Percentiles rank a stretch among this genome's conserved stretches.
Conservation (phyloP, 2,113 vertebrate genomes). For the Colistium nudipinnis region DNA sequence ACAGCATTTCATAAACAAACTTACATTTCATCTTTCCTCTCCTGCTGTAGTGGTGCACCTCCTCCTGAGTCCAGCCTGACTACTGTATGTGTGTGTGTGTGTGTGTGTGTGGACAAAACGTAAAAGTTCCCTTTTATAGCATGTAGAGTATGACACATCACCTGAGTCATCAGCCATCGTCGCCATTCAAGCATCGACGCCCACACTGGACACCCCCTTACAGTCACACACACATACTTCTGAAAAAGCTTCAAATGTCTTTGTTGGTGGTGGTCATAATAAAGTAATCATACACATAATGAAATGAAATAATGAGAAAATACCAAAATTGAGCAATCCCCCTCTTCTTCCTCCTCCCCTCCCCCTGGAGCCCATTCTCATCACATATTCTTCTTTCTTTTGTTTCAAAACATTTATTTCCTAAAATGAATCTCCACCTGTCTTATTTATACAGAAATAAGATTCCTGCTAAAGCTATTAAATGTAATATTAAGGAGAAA, state of each 20-base stretch:
- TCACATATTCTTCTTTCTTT: not conserved
- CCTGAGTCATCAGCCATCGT: conserved; percentile 75
- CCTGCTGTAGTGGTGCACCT: conserved; percentile 56
- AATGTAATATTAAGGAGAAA: too few species aligned
- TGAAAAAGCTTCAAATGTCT: conserved; percentile 24
- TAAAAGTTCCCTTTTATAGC: conserved; percentile 77
- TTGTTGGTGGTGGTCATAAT: conserved; percentile 32
- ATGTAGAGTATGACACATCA: conserved; percentile 74
- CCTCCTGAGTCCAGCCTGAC: conserved; percentile 55
- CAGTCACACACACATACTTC: not conserved
- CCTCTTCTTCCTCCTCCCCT: not conserved
- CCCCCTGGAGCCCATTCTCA: not conserved
- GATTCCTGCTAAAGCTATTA: too few species aligned
- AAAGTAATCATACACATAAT: not conserved
- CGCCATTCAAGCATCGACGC: conserved; percentile 55
- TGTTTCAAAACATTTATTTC: not conserved
- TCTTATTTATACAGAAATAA: not conserved
- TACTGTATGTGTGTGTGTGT: conserved; percentile 62
- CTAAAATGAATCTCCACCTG: not conserved
- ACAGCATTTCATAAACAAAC: conserved; percentile 48
- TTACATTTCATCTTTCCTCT: conserved; percentile 72
- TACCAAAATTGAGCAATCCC: conserved; percentile 35
- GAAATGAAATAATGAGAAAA: conserved; percentile 1
- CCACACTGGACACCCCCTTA: conserved; percentile 44
- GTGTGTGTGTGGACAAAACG: conserved; percentile 71